These are phyloP conservation scores for Lagorchestes hirsutus DNA, from an alignment of 2,797 vertebrate species.

Conservation along the genomic window DNA sequence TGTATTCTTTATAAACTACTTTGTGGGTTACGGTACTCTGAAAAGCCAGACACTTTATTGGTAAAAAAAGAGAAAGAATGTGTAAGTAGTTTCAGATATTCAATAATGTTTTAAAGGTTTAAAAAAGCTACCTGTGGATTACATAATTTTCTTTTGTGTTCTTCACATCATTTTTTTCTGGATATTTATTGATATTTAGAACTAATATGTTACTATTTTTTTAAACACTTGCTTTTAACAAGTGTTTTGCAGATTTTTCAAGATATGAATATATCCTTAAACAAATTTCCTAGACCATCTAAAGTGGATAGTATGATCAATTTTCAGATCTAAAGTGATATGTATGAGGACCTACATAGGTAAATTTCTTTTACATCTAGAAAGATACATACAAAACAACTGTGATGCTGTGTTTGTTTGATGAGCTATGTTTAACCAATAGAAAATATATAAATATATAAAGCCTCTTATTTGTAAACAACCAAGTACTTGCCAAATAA, in stretches of 20 bases:
- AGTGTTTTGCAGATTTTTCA: background rate
- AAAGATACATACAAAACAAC: background rate
- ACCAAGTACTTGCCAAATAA: background rate
- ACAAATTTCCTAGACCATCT: background rate
- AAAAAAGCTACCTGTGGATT: constrained; percentile 36
- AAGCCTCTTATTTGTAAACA: background rate
- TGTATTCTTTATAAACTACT: constrained; percentile 51
- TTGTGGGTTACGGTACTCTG: constrained; percentile 63
- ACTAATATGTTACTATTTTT: background rate
- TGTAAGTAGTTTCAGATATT: constrained; percentile 57
- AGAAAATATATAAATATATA: background rate
- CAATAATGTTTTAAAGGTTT: constrained; percentile 1
- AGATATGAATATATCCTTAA: background rate
- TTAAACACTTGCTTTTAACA: constrained; percentile 15
- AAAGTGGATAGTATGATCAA: background rate
- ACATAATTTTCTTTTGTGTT: constrained; percentile 31
- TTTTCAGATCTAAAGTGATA: background rate
- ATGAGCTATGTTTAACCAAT: background rate
- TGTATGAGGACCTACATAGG: background rate
- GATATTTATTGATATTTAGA: constrained; percentile 21
- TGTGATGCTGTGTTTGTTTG: background rate
- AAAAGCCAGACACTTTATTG: constrained; percentile 63
- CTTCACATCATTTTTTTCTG: constrained; percentile 53
- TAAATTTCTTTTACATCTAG: background rate
- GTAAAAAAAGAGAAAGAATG: constrained; percentile 49